phyloP scores from a whole-genome alignment of 1,140 invertebrate genomes.

The Zophobas atratus region DNA sequence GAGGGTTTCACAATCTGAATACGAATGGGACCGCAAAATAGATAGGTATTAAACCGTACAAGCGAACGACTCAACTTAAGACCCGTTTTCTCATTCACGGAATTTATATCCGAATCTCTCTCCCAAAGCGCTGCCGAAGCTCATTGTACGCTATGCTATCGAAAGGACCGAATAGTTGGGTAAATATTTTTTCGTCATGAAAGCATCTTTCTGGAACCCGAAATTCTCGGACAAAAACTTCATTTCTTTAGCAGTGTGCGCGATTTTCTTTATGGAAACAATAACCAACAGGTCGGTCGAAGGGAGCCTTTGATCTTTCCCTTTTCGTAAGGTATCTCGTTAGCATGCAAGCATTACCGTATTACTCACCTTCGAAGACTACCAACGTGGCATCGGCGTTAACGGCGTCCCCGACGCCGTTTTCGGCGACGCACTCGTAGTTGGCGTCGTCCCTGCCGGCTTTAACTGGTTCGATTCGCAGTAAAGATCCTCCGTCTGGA shows the following conservation, averaged over 20 bases:
- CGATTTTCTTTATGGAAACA: too few species aligned
- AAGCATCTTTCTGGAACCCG: too few species aligned
- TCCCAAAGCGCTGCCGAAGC: not conserved
- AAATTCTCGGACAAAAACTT: too few species aligned
- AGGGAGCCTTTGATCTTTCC: not conserved
- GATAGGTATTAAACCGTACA: constrained; percentile 46
- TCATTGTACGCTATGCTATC: not conserved
- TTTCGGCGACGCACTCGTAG: constrained; percentile 97
- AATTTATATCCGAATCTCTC: constrained; percentile 7
- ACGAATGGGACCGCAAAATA: constrained; percentile 42
- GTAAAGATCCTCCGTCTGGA: constrained; percentile 82
- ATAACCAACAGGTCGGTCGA: not conserved
- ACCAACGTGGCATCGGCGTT: constrained; percentile 88
- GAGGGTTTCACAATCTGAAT: constrained; percentile 50
- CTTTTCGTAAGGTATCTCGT: too few species aligned
- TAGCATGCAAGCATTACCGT: too few species aligned
- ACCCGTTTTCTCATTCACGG: constrained; percentile 16
- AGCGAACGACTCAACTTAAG: constrained; percentile 34
- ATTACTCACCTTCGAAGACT: constrained; percentile 88
- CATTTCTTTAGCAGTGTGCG: too few species aligned
- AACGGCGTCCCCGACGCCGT: constrained; percentile 95
- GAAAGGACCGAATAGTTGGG: too few species aligned
- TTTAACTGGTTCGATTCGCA: constrained; percentile 94
- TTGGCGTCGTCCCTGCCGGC: constrained; percentile 86
- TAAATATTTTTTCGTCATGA: too few species aligned